These are phyloP conservation scores for Tragelaphus buxtoni DNA, from an alignment of 2,113 vertebrate species.

Conservation along the genomic window DNA sequence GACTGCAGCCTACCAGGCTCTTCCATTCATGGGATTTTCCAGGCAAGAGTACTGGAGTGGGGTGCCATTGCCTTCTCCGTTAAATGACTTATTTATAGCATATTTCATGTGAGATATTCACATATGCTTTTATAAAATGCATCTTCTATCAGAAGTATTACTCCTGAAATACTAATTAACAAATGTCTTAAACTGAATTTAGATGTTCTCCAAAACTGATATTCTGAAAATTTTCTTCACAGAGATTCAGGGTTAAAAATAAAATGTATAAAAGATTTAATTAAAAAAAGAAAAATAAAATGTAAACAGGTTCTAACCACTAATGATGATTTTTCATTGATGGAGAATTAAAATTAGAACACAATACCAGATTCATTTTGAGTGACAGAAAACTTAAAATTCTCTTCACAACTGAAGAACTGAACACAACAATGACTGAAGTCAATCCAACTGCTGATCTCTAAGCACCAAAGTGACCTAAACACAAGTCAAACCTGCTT, in stretches of 20 bases:
- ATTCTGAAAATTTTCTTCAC: slow-evolving; percentile 62
- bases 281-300: slow-evolving; percentile 12
- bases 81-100: slow-evolving; percentile 27
- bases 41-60: too few species aligned
- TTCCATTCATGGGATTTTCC: too few species aligned
- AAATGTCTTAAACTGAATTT: slow-evolving; percentile 58
- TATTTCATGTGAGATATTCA: slow-evolving; percentile 34
- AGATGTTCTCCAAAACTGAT: slow-evolving; percentile 52
- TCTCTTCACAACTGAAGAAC: neutral
- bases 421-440: neutral
- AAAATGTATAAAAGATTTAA: neutral
- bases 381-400: slow-evolving; percentile 29
- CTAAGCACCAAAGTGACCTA: neutral
- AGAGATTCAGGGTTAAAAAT: slow-evolving; percentile 46
- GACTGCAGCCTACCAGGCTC: too few species aligned
- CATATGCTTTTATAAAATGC: slow-evolving; percentile 7
- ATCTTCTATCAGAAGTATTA: slow-evolving; percentile 11
- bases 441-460: neutral
- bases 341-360: slow-evolving; percentile 16
- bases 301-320: slow-evolving; percentile 35
- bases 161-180: neutral
- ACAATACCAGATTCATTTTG: slow-evolving; percentile 30
- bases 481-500: neutral
- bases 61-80: neutral
- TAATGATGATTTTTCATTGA: slow-evolving; percentile 54